A percentile compares a stretch with the other conserved stretches of the same genome.
phyloP scores from a whole-genome alignment of 1,140 invertebrate species.

The silkworm (Bombyx mori) region ASM3026992v2 NC_085131.1:11856001-11856500 shows the following conservation, averaged over 20 bases:
- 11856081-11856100: constrained; percentile 27
- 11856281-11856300: constrained; percentile 47
- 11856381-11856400: constrained; percentile 35
- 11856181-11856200: constrained; percentile 45
- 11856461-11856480: constrained; percentile 54
- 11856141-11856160: constrained; percentile 47
- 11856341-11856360: constrained; percentile 52
- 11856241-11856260: constrained; percentile 56
- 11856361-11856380: constrained; percentile 32
- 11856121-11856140: constrained; percentile 36
- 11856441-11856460: constrained; percentile 63
- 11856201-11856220: constrained; percentile 25
- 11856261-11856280: constrained; percentile 61
- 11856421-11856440: constrained; percentile 58
- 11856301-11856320: constrained; percentile 38
- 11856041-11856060: constrained; percentile 7
- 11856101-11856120: constrained; percentile 51
- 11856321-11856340: constrained; percentile 64
- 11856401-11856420: constrained; percentile 68
- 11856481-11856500: constrained; percentile 37
- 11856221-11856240: constrained; percentile 17
- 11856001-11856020: too few species aligned
- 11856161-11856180: constrained; percentile 53
- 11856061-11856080: constrained; percentile 29
- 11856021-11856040: too few species aligned